These are phyloP conservation scores for Leucoraja ocellata DNA, from an alignment of 2,797 vertebrate species.

Conservation along the genomic window DNA sequence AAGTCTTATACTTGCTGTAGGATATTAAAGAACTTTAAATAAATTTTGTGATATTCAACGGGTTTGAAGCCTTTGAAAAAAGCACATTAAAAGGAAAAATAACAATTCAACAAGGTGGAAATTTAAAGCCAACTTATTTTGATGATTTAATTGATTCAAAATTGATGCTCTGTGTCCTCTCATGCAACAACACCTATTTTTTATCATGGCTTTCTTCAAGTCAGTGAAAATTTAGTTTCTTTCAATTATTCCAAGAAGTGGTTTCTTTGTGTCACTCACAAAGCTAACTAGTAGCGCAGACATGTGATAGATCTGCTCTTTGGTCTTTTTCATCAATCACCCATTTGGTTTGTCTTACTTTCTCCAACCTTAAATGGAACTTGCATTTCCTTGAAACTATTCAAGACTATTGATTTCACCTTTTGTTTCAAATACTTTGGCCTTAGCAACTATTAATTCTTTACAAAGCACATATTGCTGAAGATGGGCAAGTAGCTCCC, in stretches of 20 bases:
- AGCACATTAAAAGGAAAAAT: not conserved
- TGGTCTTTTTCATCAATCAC: not conserved
- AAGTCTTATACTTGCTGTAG: not conserved
- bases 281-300: not conserved
- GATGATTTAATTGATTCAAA: not conserved
- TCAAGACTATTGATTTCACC: not conserved
- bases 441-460: not conserved
- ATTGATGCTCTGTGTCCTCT: not conserved
- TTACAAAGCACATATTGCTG: not conserved
- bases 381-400: not conserved
- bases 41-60: not conserved
- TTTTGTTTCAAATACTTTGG: not conserved
- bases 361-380: conserved; percentile 14
- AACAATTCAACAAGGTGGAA: not conserved
- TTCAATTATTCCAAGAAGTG: not conserved
- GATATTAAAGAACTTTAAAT: not conserved
- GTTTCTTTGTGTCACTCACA: not conserved
- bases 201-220: not conserved
- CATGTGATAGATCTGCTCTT: not conserved
- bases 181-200: not conserved
- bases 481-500: not conserved
- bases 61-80: not conserved
- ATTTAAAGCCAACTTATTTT: not conserved
- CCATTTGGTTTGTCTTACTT: not conserved
- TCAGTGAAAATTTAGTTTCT: conserved; percentile 2